Conservation (phyloP, 2,113 vertebrate genomes). For the Scophthalmus maximus region DNA sequence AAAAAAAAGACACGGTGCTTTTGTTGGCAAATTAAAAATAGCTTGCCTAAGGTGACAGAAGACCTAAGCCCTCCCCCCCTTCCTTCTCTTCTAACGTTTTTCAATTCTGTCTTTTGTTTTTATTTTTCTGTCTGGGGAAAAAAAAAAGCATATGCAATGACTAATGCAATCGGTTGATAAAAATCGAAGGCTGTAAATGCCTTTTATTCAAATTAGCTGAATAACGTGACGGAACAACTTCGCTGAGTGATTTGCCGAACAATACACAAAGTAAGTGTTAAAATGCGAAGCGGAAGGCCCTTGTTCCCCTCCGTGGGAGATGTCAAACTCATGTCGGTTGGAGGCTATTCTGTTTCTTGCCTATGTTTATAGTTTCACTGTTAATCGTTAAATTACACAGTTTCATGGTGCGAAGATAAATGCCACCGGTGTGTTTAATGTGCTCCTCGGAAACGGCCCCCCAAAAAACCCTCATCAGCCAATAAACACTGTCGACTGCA, state of each 20-base stretch:
- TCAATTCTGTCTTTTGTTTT: conserved; percentile 46
- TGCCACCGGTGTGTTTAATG: background rate
- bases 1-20: conserved; percentile 35
- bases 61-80: conserved; percentile 46
- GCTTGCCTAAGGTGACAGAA: conserved; percentile 67
- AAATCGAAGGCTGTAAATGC: conserved; percentile 51
- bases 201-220: conserved; percentile 32
- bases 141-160: conserved; percentile 14
- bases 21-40: conserved; percentile 77
- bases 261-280: conserved; percentile 24
- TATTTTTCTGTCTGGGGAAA: background rate
- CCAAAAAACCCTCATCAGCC: conserved; percentile 37
- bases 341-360: conserved; percentile 16
- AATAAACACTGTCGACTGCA: conserved; percentile 39
- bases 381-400: conserved; percentile 10
- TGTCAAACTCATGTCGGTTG: conserved; percentile 6
- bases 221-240: conserved; percentile 34
- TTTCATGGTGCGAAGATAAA: conserved; percentile 10
- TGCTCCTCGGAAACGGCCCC: background rate
- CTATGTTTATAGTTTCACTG: conserved; percentile 9
- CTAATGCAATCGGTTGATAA: conserved; percentile 53
- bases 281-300: conserved; percentile 26
- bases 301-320: conserved; percentile 1
- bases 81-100: conserved; percentile 48
- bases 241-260: conserved; percentile 27